These are phyloP conservation scores for Graptemys geographica DNA, from an alignment of 2,797 vertebrate species.

Conservation along the genomic window DNA sequence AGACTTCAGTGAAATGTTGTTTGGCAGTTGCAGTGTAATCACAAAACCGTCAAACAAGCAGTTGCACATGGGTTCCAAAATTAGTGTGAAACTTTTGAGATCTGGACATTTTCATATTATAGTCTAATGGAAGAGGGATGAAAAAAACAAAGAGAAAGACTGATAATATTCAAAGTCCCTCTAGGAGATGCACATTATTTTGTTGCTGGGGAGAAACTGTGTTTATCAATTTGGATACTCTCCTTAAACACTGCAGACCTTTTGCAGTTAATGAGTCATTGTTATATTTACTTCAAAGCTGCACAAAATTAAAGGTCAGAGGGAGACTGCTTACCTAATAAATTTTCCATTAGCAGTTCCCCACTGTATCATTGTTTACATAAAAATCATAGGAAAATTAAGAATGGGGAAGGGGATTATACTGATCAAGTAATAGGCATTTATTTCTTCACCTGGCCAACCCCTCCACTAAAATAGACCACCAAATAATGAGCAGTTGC, in stretches of 20 bases:
- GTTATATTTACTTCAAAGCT: slow-evolving; percentile 32
- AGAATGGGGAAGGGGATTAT: not conserved
- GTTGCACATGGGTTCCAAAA: slow-evolving; percentile 17
- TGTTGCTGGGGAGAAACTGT: not conserved
- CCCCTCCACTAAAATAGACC: not conserved
- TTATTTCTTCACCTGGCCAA: not conserved
- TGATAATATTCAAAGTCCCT: not conserved
- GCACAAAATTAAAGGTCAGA: slow-evolving; percentile 41
- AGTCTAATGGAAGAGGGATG: slow-evolving; percentile 11
- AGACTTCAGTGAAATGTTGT: not conserved
- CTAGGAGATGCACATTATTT: slow-evolving; percentile 24
- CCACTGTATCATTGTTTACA: slow-evolving; percentile 13
- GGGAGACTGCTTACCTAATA: slow-evolving; percentile 16
- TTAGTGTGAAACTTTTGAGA: slow-evolving; percentile 32
- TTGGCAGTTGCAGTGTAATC: not conserved
- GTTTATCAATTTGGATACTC: slow-evolving; percentile 42
- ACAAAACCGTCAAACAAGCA: slow-evolving; percentile 12
- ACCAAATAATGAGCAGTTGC: not conserved
- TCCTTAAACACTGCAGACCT: slow-evolving; percentile 55
- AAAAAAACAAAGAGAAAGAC: slow-evolving; percentile 17
- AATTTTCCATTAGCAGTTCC: slow-evolving; percentile 11
- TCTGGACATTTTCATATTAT: not conserved
- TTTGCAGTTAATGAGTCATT: slow-evolving; percentile 64
- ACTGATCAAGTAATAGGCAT: not conserved
- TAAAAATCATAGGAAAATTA: slow-evolving; percentile 14